Conservation (phyloP, 2,113 vertebrate species). For the Oriolus oriolus region DNA sequence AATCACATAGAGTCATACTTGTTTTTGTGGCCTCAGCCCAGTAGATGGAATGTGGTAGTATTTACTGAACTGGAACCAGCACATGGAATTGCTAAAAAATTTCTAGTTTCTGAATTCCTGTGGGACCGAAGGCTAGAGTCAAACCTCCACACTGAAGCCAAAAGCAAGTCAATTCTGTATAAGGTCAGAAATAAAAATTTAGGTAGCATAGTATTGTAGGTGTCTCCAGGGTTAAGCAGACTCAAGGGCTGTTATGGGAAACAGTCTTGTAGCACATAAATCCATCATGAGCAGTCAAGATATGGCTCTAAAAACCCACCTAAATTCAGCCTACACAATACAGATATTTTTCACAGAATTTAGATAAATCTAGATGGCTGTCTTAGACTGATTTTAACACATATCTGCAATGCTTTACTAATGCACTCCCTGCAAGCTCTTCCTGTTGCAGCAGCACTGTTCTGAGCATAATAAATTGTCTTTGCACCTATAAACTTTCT, state of each 20-base stretch:
- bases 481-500: not conserved
- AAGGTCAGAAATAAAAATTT: not conserved
- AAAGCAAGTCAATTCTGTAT: not conserved
- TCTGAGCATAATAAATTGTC: not conserved
- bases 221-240: not conserved
- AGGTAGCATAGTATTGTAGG: not conserved
- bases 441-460: not conserved
- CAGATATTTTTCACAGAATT: not conserved
- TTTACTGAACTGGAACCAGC: not conserved
- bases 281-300: not conserved
- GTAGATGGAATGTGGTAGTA: not conserved
- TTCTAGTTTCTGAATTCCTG: not conserved
- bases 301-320: not conserved
- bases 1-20: not conserved
- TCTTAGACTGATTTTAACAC: not conserved
- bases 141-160: not conserved
- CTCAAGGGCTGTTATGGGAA: not conserved
- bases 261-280: not conserved
- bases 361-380: not conserved
- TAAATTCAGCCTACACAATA: not conserved
- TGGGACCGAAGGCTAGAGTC: not conserved
- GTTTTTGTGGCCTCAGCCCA: not conserved
- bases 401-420: not conserved
- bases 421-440: not conserved
- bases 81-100: not conserved